Evolutionary conservation across 1,140 invertebrate genomes (phyloP).

Genomic region (Drosophila virilis): DNA sequence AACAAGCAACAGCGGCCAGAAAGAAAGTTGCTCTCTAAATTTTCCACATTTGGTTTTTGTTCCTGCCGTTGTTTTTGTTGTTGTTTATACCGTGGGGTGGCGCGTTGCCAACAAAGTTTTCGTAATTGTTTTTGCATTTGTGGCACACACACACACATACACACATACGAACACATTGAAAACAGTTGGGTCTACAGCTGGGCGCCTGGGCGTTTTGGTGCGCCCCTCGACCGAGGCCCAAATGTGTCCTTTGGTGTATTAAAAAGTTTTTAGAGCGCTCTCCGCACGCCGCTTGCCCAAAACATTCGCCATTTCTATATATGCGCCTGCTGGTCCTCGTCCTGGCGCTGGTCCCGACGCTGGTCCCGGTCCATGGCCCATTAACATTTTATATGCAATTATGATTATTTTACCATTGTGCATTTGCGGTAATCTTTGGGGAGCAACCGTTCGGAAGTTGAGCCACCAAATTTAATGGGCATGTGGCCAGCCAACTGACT

Average conservation of each 20-base stretch:
- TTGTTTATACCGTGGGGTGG: conserved; percentile 38
- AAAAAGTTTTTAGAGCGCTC: conserved; percentile 68
- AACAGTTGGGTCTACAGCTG: conserved; percentile 13
- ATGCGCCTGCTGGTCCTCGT: conserved; percentile 21
- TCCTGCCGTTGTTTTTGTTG: conserved; percentile 14
- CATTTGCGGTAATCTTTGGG: conserved; percentile 81
- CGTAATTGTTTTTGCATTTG: conserved; percentile 82
- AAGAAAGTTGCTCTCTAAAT: conserved; percentile 72
- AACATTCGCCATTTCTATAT: conserved; percentile 29
- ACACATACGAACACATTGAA: conserved; percentile 13
- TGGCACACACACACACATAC: conserved; percentile 57
- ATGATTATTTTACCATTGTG: conserved; percentile 83
- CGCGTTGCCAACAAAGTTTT: conserved; percentile 70
- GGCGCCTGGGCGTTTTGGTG: background rate
- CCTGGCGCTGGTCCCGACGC: conserved; percentile 14
- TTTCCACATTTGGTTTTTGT: conserved; percentile 73
- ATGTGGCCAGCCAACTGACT: conserved; percentile 38
- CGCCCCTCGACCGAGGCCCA: conserved; percentile 49
- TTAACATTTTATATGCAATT: conserved; percentile 83
- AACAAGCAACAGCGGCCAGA: conserved; percentile 61
- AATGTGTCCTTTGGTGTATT: conserved; percentile 82
- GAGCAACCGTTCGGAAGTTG: conserved; percentile 71
- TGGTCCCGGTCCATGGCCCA: conserved; percentile 68
- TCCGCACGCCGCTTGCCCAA: conserved; percentile 16
- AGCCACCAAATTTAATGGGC: conserved; percentile 65